phyloP scores from a whole-genome alignment of 2,888 invertebrate genomes.

The Ophion ventricosus region DNA sequence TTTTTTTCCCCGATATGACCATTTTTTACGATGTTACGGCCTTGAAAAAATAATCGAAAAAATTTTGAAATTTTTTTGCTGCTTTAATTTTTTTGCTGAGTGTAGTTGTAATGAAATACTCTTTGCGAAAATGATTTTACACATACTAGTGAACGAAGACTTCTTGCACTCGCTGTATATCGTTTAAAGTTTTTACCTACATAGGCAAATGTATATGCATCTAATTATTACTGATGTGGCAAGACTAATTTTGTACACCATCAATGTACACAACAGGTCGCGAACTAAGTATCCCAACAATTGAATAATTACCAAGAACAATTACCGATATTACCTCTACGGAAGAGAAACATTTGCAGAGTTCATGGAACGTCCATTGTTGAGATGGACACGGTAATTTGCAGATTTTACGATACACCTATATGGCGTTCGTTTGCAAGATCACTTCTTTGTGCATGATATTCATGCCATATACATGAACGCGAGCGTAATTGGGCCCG shows the following conservation, averaged over 20 bases:
- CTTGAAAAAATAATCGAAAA: no score
- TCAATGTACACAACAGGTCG: background rate
- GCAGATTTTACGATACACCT: constrained; percentile 37
- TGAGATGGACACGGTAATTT: constrained; percentile 40
- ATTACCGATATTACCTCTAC: constrained; percentile 13
- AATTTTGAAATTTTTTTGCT: no score
- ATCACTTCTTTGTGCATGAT: constrained; percentile 30
- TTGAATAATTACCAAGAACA: constrained; percentile 5
- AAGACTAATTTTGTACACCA: background rate
- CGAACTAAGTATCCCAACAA: background rate
- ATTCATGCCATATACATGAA: constrained; percentile 13
- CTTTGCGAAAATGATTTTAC: background rate
- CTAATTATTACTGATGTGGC: background rate
- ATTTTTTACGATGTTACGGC: no score
- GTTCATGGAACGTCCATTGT: constrained; percentile 21
- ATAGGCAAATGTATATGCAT: background rate
- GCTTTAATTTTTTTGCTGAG: no score
- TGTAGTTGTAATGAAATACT: no score
- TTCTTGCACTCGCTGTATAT: background rate
- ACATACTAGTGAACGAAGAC: background rate
- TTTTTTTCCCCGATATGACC: no score
- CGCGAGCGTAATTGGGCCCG: constrained; percentile 35
- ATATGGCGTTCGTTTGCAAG: constrained; percentile 20
- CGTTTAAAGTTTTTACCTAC: background rate
- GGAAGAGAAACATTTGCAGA: constrained; percentile 14